Evolutionary conservation across 1,140 invertebrate species (phyloP).

Genomic region (Drosophila arawakana): DNA sequence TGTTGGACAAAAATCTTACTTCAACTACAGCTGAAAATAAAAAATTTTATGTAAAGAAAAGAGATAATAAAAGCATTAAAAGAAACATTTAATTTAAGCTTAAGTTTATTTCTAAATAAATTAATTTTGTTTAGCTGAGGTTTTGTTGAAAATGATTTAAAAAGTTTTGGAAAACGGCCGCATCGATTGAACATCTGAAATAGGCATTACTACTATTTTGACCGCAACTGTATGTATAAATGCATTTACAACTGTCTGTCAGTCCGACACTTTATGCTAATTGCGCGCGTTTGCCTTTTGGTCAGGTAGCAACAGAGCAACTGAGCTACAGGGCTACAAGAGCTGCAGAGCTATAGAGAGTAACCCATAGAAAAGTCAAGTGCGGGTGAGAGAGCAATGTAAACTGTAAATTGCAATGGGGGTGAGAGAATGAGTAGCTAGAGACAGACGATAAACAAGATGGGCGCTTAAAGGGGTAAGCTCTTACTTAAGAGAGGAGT

Average conservation of each 20-base stretch:
- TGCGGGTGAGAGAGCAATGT: conserved; percentile 18
- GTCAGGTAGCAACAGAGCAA: conserved; percentile 51
- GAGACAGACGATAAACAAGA: background rate
- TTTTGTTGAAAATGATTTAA: too few relatives aligned
- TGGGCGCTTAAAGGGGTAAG: background rate
- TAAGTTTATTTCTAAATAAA: too few relatives aligned
- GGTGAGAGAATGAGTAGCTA: background rate
- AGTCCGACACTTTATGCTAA: conserved; percentile 74
- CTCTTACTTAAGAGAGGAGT: conserved; percentile 4
- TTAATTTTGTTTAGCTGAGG: too few relatives aligned
- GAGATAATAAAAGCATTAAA: too few relatives aligned
- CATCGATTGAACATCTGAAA: too few relatives aligned
- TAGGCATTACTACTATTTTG: too few relatives aligned
- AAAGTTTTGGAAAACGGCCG: too few relatives aligned
- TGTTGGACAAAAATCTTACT: too few relatives aligned
- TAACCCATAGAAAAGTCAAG: conserved; percentile 60
- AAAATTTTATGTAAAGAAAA: too few relatives aligned
- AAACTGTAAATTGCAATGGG: background rate
- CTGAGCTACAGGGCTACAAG: background rate
- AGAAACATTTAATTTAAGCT: too few relatives aligned
- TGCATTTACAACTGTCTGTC: conserved; percentile 34
- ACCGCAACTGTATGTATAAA: conserved; percentile 11
- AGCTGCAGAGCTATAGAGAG: conserved; percentile 17
- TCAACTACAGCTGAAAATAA: too few relatives aligned
- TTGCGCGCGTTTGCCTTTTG: conserved; percentile 77